phyloP scores from a whole-genome alignment of 2,888 invertebrate genomes.

The Ischnura elegans region DNA sequence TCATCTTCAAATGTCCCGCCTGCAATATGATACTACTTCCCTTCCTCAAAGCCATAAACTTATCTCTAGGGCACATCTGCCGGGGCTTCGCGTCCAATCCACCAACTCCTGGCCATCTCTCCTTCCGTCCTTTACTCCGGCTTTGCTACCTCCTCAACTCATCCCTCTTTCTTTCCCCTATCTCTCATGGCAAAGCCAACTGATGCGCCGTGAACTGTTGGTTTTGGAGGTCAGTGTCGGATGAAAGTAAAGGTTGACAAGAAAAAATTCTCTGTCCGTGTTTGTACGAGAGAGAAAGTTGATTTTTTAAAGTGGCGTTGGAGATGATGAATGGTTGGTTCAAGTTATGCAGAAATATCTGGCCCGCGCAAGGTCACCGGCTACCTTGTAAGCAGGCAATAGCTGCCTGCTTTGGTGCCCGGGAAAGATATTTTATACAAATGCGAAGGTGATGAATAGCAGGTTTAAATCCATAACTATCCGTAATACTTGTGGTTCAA shows the following conservation, averaged over 20 bases:
- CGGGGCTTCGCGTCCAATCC: background rate
- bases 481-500: no score
- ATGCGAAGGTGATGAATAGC: no score
- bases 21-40: conserved; percentile 47
- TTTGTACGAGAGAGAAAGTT: background rate
- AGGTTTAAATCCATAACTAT: no score
- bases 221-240: background rate
- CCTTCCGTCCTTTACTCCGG: background rate
- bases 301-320: conserved; percentile 22
- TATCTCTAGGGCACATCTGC: conserved; percentile 46
- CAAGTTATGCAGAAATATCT: background rate
- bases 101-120: background rate
- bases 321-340: background rate
- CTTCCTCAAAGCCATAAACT: conserved; percentile 7
- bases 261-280: conserved; percentile 8
- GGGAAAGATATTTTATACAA: no score
- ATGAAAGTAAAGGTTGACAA: background rate
- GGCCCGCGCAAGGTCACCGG: background rate
- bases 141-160: background rate
- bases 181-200: background rate
- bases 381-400: background rate
- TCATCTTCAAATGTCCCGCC: conserved; percentile 54
- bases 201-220: conserved; percentile 8
- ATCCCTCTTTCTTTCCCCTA: background rate
- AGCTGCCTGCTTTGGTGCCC: no score